Percentiles rank a stretch among this genome's conserved stretches.
Evolutionary conservation across 2,888 invertebrate species (phyloP).

Genomic region (Altica lythri): DNA sequence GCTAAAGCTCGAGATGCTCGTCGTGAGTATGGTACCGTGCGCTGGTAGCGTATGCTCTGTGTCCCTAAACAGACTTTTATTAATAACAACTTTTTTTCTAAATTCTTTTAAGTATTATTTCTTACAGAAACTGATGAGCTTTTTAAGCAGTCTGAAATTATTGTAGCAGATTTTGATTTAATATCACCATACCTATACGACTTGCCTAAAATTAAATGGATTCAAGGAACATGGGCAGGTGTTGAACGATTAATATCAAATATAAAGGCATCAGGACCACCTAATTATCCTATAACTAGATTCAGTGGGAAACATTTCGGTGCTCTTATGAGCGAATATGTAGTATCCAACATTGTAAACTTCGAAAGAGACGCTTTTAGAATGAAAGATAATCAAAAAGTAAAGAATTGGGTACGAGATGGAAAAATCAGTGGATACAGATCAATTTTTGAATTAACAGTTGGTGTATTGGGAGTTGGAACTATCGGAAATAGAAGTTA

Average conservation of each 20-base stretch:
- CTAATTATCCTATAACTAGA: conserved; percentile 51
- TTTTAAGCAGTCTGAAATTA: conserved; percentile 51
- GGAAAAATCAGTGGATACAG: conserved; percentile 53
- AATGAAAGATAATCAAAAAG: conserved; percentile 35
- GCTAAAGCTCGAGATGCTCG: background rate
- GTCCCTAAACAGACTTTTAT: background rate
- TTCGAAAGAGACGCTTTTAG: conserved; percentile 57
- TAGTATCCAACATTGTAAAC: conserved; percentile 58
- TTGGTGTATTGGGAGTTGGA: conserved; percentile 63
- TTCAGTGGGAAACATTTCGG: conserved; percentile 58
- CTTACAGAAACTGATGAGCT: conserved; percentile 33
- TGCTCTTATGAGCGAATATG: conserved; percentile 60
- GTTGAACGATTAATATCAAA: conserved; percentile 49
- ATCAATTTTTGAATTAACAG: conserved; percentile 56
- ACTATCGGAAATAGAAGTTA: conserved; percentile 60
- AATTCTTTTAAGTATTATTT: background rate
- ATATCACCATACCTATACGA: conserved; percentile 52
- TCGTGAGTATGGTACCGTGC: too few species aligned
- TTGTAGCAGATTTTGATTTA: conserved; percentile 56
- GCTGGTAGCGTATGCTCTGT: too few species aligned
- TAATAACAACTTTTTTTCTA: background rate
- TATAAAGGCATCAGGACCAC: conserved; percentile 43
- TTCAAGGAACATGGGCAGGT: conserved; percentile 60
- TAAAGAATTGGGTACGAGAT: conserved; percentile 49
- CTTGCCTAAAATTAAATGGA: conserved; percentile 55